Base-by-base conservation (phyloP, 2,888 invertebrate genomes). In the Tortrix viridana region DNA sequence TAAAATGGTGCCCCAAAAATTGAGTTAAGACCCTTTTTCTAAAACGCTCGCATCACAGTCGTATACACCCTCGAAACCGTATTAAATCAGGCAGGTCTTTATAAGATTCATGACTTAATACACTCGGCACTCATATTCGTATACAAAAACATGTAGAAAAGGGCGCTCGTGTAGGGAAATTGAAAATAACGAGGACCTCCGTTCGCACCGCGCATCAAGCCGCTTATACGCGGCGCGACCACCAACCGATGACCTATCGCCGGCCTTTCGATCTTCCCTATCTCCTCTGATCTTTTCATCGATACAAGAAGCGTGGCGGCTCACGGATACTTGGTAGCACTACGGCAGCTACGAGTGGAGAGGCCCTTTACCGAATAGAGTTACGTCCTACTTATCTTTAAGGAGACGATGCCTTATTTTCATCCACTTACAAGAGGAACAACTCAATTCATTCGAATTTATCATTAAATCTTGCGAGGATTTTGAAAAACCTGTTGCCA, bases 331-430 rank as follows among this genome's bases (percentile, higher is more conserved):
- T 80, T 89, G 88, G 90, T 78, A 81, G 79, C 82, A 81, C 82
- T 81, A 82, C 81, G 79, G 79, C 70, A 81, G 82, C 83, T 81
- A 78, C 82, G 84, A 86, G 81, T 85, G 79, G 84, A 89, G 89
- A 88, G 90, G 85, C 88, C 89, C 89, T 90, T 89, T 85, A 82
- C 86, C 80, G 88, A 89, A 89, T 89, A 88, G 89, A 89, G 91
- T 90, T 89, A 89, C 89, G 87, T 89, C 85, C 85, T 89, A 89
- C 89, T 90, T 90, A 90, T 89, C 85, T 88, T 85, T 89, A 87
- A 89, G 87, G 82, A 82, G 86, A 86, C 85, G 84, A 75, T 86
- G 86, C 87, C 88, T 90, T 88, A 90, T 89, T 89, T 89, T 89
- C 86, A 84, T 83, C 82, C 77, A 76, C 80, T 82, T 82, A 80